Evolutionary conservation across 2,797 vertebrate species (phyloP).

Genomic region (Urocyon cinereoargenteus): DNA sequence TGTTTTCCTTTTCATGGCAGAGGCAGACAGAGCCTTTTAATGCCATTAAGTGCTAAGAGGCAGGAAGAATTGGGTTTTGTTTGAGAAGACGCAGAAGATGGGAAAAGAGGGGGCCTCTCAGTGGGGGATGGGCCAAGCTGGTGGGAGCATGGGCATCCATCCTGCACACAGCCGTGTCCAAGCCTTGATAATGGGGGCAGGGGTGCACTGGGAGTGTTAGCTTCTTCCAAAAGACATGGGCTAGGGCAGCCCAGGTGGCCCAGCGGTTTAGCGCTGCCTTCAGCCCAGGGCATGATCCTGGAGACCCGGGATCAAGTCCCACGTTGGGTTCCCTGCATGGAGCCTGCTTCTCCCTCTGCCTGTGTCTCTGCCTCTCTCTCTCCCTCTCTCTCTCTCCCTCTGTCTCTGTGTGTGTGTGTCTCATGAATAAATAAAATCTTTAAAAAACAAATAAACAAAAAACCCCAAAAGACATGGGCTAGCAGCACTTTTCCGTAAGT

Average conservation of each 20-base stretch:
- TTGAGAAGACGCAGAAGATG: not conserved
- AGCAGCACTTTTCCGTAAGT: not conserved
- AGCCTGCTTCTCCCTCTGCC: no score
- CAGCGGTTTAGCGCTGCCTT: no score
- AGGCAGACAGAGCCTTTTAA: slow-evolving; percentile 12
- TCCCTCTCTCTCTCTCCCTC: no score
- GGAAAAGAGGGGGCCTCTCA: not conserved
- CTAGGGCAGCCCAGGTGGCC: no score
- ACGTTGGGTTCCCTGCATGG: no score
- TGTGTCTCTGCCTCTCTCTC: no score
- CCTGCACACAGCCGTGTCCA: not conserved
- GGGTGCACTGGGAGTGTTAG: not conserved
- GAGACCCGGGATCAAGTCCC: no score
- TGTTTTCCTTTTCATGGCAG: not conserved
- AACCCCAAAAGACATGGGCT: no score
- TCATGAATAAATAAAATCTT: no score
- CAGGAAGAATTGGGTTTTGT: not conserved
- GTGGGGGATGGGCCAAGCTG: not conserved
- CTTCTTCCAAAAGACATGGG: not conserved
- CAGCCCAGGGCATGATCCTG: no score
- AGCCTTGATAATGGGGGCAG: not conserved
- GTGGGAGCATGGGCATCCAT: rapidly evolving
- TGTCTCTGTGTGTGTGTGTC: no score
- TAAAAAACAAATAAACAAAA: no score
- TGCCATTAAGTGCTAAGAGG: slow-evolving; percentile 40